Base-by-base conservation (phyloP, 2,888 invertebrate genomes). In the Tiphia femorata region DNA sequence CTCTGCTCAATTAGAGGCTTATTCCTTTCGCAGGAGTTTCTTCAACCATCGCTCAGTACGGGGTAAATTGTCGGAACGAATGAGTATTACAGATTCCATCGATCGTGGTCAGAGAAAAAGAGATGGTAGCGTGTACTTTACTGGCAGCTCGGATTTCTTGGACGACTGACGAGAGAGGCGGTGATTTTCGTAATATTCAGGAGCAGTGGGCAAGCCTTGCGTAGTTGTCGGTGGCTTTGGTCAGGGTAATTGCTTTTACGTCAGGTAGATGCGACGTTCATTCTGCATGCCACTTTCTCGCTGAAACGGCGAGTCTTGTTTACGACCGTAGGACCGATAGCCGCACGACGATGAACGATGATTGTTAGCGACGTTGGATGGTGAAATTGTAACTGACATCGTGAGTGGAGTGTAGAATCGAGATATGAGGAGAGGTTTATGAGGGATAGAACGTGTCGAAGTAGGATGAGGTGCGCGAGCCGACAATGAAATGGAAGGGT, bases 161-260 rank as follows among this genome's bases (percentile, higher is more conserved):
- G n/a, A n/a, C n/a, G n/a, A n/a, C n/a, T n/a, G n/a, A n/a, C n/a
- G n/a, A n/a, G n/a, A n/a, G n/a, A n/a, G n/a, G n/a, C n/a, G n/a
- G n/a, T n/a, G n/a, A n/a, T n/a, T n/a, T n/a, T n/a, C n/a, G n/a
- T n/a, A n/a, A n/a, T n/a, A n/a, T n/a, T n/a, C n/a, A n/a, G n/a
- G n/a, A n/a, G n/a, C n/a, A n/a, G n/a, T n/a, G n/a, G n/a, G n/a
- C n/a, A n/a, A n/a, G n/a, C n/a, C n/a, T n/a, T n/a, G n/a, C n/a
- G n/a, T n/a, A n/a, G n/a, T n/a, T n/a, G n/a, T 14, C 33, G 33
- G 33, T 33, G 33, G 33, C 33, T 33, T 5, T 33, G n/a, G 25
- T 16, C n/a, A 21, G 20, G 21, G 40, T 61, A 61, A 65, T 65
- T 57, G 51, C 43, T 64, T 54, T 49, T 33, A 56, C 35, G 49